phyloP scores from a whole-genome alignment of 2,113 vertebrate genomes.

The Perognathus longimembris region DNA sequence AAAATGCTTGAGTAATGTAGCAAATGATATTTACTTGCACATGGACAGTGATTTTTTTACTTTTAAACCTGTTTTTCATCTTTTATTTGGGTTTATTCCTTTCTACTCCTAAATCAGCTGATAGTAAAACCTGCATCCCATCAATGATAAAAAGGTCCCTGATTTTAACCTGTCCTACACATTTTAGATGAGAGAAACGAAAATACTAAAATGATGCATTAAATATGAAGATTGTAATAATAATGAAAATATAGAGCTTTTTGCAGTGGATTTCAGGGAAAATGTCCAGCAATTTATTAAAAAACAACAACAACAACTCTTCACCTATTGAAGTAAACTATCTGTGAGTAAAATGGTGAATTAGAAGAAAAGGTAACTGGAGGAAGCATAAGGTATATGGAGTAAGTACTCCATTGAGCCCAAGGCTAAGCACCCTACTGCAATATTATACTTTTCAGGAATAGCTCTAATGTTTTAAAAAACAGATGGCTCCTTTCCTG shows the following conservation, averaged over 20 bases:
- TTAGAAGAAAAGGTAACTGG: neutral
- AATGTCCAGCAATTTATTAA: neutral
- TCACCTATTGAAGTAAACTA: neutral
- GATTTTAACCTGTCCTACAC: neutral
- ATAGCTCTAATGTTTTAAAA: neutral
- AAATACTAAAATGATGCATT: neutral
- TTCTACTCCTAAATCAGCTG: neutral
- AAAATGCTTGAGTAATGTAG: neutral
- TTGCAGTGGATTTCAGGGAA: neutral
- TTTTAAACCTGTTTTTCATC: neutral
- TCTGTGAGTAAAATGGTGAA: neutral
- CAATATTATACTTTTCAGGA: neutral
- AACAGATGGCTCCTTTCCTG: neutral
- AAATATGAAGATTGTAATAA: neutral
- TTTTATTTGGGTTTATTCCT: neutral
- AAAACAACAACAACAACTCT: neutral
- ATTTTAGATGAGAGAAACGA: neutral
- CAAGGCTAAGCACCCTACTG: neutral
- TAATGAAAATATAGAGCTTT: neutral
- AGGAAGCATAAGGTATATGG: neutral
- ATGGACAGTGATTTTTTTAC: neutral
- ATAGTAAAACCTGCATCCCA: neutral
- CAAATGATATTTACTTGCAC: neutral
- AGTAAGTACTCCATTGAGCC: neutral
- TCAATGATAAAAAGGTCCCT: neutral